These are phyloP conservation scores for Tyrannus savana DNA, from an alignment of 2,113 vertebrate species.

Conservation along the genomic window DNA sequence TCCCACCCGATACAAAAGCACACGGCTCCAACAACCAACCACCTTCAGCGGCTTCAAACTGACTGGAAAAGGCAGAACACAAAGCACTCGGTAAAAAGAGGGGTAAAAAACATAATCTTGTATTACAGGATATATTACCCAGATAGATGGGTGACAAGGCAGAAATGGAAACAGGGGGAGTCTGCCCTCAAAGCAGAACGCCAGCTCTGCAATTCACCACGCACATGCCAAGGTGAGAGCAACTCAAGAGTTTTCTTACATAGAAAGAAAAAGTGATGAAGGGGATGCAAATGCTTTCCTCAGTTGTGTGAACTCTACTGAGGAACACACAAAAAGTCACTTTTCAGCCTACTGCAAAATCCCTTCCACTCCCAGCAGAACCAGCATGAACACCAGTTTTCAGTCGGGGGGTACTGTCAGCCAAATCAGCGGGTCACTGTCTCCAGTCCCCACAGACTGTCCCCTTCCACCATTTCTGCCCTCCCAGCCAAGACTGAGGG, in stretches of 20 bases:
- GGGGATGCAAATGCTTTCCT: not conserved
- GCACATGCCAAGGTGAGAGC: not conserved
- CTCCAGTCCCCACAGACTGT: not conserved
- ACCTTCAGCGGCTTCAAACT: not conserved
- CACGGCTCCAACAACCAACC: not conserved
- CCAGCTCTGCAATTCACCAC: not conserved
- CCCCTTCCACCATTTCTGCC: not conserved
- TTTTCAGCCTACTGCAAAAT: not conserved
- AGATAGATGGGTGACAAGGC: not conserved
- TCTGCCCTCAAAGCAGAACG: not conserved
- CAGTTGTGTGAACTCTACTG: accelerated
- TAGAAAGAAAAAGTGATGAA: accelerated
- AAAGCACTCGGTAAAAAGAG: accelerated
- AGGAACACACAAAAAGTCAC: not conserved
- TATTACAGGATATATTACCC: not conserved
- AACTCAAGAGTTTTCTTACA: not conserved
- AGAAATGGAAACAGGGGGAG: not conserved
- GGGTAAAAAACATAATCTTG: accelerated
- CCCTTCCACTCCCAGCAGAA: accelerated
- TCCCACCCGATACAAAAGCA: not conserved
- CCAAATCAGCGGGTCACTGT: not conserved
- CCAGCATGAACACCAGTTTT: accelerated
- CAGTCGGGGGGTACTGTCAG: not conserved
- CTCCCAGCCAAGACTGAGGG: not conserved
- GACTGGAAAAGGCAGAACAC: not conserved